Evolutionary conservation across 2,797 vertebrate species (phyloP).

Genomic region (Ficedula albicollis): DNA sequence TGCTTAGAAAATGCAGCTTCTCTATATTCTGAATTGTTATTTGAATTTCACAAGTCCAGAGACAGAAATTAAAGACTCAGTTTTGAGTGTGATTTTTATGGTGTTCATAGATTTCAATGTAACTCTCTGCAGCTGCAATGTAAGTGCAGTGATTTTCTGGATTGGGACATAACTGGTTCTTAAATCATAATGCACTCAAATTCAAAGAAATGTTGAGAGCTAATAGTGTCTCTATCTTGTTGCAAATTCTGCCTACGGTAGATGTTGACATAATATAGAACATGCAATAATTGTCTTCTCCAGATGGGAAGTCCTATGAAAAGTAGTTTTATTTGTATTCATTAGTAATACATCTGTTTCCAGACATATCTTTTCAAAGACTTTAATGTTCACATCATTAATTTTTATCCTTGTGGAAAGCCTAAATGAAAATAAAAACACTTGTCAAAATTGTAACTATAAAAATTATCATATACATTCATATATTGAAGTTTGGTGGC

Average conservation of each 20-base stretch:
- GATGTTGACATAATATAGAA: background rate
- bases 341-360: background rate
- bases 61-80: background rate
- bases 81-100: background rate
- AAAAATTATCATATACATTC: background rate
- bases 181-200: background rate
- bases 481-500: background rate
- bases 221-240: background rate
- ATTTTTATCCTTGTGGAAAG: background rate
- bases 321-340: slow-evolving; percentile 38
- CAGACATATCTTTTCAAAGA: background rate
- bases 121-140: background rate
- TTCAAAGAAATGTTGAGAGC: background rate
- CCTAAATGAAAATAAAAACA: slow-evolving; percentile 7
- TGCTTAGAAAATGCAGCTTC: background rate
- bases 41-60: background rate
- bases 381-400: background rate
- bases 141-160: background rate
- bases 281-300: background rate
- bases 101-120: background rate
- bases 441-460: background rate
- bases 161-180: background rate
- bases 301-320: slow-evolving; percentile 15
- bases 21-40: background rate
- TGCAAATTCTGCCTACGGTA: background rate